These are phyloP conservation scores for Aphrophora alni DNA, from an alignment of 2,888 invertebrate genomes.

Conservation along the genomic window DNA sequence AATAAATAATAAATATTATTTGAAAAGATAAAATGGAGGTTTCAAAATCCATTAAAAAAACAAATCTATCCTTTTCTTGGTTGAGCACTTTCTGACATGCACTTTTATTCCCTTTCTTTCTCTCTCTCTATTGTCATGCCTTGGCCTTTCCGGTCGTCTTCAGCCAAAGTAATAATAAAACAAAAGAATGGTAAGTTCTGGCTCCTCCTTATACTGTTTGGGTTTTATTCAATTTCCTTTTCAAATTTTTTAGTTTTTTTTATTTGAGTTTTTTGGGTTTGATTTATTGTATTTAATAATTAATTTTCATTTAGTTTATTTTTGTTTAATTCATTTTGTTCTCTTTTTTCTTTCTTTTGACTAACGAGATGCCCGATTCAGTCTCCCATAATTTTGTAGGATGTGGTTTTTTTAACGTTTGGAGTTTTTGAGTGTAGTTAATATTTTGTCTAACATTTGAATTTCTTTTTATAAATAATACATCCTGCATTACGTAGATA, in stretches of 20 bases:
- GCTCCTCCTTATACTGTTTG: constrained; percentile 36
- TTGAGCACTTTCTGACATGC: constrained; percentile 47
- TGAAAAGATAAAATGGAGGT: constrained; percentile 28
- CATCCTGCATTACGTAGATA: background rate
- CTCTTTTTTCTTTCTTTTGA: constrained; percentile 39
- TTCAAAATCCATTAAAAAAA: constrained; percentile 21
- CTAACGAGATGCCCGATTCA: constrained; percentile 28
- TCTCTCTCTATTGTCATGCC: constrained; percentile 51
- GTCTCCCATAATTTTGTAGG: constrained; percentile 15
- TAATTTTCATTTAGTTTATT: constrained; percentile 34
- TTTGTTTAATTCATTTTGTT: constrained; percentile 37
- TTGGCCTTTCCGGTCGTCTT: constrained; percentile 49
- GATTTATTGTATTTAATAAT: constrained; percentile 20
- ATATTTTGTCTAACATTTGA: background rate
- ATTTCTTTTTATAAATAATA: background rate
- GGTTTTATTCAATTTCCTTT: constrained; percentile 39
- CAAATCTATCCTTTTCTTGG: constrained; percentile 15
- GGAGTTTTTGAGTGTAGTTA: background rate
- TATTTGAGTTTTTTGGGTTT: constrained; percentile 20
- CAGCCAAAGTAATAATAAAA: constrained; percentile 61
- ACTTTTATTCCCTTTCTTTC: constrained; percentile 49
- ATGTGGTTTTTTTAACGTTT: background rate
- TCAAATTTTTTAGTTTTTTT: constrained; percentile 42
- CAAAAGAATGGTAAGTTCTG: constrained; percentile 60
- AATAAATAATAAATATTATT: background rate